A percentile compares a stretch with the other conserved stretches of the same genome.
phyloP scores from a whole-genome alignment of 2,888 invertebrate species.

The Microctonus brassicae region DNA sequence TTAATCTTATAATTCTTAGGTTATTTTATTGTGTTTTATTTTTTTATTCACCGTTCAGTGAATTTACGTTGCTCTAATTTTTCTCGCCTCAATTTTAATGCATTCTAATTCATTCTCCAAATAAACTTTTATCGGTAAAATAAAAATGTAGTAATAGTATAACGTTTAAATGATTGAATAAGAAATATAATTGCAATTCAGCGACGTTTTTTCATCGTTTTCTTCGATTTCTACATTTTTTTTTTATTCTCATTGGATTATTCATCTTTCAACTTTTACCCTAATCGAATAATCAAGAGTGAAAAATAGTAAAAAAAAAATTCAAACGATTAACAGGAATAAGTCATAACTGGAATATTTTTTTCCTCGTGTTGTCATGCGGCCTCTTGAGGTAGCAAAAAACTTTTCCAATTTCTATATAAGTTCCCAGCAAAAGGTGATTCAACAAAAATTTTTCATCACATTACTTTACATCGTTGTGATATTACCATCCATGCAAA shows the following conservation, averaged over 20 bases:
- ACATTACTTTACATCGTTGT: no score
- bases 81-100: constrained; percentile 37
- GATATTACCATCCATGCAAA: no score
- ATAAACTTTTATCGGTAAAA: constrained; percentile 36
- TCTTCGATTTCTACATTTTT: constrained; percentile 19
- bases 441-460: no score
- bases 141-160: not conserved
- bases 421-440: no score
- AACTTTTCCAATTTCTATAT: no score
- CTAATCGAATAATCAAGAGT: constrained; percentile 9
- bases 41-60: not conserved
- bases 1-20: no score
- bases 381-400: not conserved
- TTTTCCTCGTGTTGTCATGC: not conserved
- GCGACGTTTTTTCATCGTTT: constrained; percentile 23
- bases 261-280: constrained; percentile 3
- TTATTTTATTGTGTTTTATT: no score
- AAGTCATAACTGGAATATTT: not conserved
- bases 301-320: constrained; percentile 18
- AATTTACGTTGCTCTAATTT: constrained; percentile 29
- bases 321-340: not conserved
- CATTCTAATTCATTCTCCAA: constrained; percentile 39
- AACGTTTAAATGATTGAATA: constrained; percentile 11
- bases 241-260: not conserved
- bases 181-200: constrained; percentile 37